phyloP scores from a whole-genome alignment of 2,113 vertebrate genomes.

The Eolophus roseicapilla region DNA sequence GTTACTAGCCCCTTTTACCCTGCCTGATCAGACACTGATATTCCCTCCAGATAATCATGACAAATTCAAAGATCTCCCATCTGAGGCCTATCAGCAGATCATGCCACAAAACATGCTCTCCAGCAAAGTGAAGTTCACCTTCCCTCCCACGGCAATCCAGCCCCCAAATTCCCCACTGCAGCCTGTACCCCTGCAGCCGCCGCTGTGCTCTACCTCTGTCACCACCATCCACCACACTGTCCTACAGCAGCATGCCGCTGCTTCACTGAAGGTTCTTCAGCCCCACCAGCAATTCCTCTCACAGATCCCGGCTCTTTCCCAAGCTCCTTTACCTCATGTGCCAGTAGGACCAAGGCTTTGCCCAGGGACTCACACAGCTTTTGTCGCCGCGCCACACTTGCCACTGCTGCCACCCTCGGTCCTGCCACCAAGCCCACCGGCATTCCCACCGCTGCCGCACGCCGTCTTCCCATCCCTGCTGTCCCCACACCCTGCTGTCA shows the following conservation, averaged over 20 bases:
- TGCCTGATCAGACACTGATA: constrained; percentile 74
- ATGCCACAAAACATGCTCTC: constrained; percentile 74
- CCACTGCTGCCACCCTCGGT: constrained; percentile 74
- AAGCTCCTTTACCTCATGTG: constrained; percentile 76
- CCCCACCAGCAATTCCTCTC: constrained; percentile 80
- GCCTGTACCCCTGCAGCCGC: constrained; percentile 73
- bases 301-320: constrained; percentile 75
- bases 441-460: constrained; percentile 78
- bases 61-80: constrained; percentile 75
- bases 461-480: constrained; percentile 78
- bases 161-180: constrained; percentile 68
- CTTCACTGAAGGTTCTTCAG: constrained; percentile 74
- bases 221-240: constrained; percentile 82
- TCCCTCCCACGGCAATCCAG: constrained; percentile 59
- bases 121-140: constrained; percentile 77
- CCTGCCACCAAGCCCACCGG: constrained; percentile 74
- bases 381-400: constrained; percentile 73
- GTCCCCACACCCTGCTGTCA: constrained; percentile 75
- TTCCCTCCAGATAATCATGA: constrained; percentile 70
- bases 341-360: constrained; percentile 74
- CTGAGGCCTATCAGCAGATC: constrained; percentile 75
- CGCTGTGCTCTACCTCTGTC: constrained; percentile 79
- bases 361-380: constrained; percentile 50
- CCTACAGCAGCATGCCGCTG: constrained; percentile 77
- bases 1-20: constrained; percentile 69